phyloP scores from a whole-genome alignment of 1,140 invertebrate species.

The Caenorhabditis inopinata region DNA sequence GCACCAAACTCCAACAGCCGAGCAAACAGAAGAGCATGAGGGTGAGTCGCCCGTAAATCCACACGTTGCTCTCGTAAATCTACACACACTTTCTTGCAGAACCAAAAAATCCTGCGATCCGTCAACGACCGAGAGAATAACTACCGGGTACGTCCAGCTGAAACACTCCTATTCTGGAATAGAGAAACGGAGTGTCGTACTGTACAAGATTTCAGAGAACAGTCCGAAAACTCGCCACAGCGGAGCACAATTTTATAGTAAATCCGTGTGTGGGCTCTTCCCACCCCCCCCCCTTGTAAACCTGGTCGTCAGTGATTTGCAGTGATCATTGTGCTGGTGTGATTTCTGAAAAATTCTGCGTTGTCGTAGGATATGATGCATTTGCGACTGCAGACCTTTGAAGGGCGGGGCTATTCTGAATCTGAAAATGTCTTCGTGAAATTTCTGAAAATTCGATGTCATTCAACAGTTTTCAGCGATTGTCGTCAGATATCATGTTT shows the following conservation, averaged over 20 bases:
- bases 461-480: no score
- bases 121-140: slow-evolving; percentile 53
- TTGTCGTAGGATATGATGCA: no score
- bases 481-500: no score
- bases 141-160: slow-evolving; percentile 46
- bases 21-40: slow-evolving; percentile 87
- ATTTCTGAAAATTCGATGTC: no score
- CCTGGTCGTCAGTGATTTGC: no score
- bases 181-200: neutral
- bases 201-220: slow-evolving; percentile 48
- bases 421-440: no score
- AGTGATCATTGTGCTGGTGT: no score
- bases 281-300: no score
- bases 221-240: slow-evolving; percentile 35
- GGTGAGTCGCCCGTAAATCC: slow-evolving; percentile 70
- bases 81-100: slow-evolving; percentile 40
- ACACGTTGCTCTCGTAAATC: neutral
- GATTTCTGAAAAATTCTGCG: no score
- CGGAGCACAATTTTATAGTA: slow-evolving; percentile 42
- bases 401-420: no score
- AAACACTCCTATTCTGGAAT: neutral
- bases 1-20: slow-evolving; percentile 76
- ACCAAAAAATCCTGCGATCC: slow-evolving; percentile 51
- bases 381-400: no score
- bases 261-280: neutral